These are phyloP conservation scores for Australoheros scitulus DNA, from an alignment of 2,113 vertebrate genomes.

Conservation along the genomic window DNA sequence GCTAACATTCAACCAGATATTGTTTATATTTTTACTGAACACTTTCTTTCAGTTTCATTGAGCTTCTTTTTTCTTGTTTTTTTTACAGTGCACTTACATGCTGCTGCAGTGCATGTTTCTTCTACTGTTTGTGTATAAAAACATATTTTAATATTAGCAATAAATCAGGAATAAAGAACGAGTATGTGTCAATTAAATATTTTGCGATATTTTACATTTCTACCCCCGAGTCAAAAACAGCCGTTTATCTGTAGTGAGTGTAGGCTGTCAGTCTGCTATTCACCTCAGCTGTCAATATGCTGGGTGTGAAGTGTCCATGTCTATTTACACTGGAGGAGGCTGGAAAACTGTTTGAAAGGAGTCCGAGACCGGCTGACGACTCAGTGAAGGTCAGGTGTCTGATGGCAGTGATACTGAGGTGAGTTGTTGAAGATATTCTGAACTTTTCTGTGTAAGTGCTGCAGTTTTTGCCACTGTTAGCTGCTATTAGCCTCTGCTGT, in stretches of 20 bases:
- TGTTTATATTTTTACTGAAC: too few relatives aligned
- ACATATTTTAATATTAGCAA: not conserved
- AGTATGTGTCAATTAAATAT: not conserved
- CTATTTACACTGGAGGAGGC: not conserved
- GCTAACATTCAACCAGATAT: too few relatives aligned
- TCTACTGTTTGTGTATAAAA: not conserved
- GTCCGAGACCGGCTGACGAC: not conserved
- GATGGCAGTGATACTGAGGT: not conserved
- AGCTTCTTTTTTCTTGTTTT: too few relatives aligned
- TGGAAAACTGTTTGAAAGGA: not conserved
- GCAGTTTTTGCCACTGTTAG: not conserved
- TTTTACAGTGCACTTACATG: too few relatives aligned
- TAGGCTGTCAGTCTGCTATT: not conserved
- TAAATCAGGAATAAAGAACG: not conserved
- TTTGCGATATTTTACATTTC: not conserved
- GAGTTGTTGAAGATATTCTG: not conserved
- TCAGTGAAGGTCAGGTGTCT: fast-evolving
- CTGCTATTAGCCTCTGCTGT: not conserved
- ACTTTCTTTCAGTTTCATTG: too few relatives aligned
- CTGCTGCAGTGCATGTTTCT: not conserved
- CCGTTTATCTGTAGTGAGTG: not conserved
- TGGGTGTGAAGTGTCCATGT: not conserved
- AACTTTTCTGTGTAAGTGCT: not conserved
- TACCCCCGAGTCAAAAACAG: too few relatives aligned
- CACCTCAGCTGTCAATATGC: not conserved